phyloP scores from a whole-genome alignment of 2,113 vertebrate genomes.

The Rhodinocichla rosea region DNA sequence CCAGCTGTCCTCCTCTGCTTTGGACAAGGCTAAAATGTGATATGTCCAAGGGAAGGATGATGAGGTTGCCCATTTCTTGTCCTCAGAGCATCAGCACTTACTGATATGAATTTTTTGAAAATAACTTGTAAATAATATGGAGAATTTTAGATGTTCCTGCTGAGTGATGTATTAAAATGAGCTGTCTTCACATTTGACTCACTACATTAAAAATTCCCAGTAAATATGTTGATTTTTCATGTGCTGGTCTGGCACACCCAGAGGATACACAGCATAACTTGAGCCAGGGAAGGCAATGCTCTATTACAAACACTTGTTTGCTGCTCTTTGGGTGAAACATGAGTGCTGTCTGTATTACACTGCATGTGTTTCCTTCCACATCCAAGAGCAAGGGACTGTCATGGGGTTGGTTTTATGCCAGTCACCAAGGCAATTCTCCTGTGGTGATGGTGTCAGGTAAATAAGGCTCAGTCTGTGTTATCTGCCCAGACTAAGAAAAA shows the following conservation, averaged over 20 bases:
- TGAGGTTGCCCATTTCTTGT: background rate
- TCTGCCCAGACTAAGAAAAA: background rate
- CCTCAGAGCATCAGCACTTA: background rate
- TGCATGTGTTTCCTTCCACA: background rate
- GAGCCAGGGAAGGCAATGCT: background rate
- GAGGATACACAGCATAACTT: background rate
- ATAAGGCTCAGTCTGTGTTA: background rate
- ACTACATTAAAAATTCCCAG: background rate
- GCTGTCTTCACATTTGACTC: background rate
- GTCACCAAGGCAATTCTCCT: background rate
- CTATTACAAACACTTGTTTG: background rate
- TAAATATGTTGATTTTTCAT: background rate
- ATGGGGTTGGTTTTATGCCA: background rate
- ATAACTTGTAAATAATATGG: background rate
- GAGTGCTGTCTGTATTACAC: background rate
- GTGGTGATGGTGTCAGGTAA: background rate
- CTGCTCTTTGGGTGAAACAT: background rate
- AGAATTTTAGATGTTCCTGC: background rate
- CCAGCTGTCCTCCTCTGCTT: background rate
- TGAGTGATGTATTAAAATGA: background rate
- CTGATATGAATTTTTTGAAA: background rate
- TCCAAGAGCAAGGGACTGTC: background rate
- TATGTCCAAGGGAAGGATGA: accelerated
- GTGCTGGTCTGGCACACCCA: background rate
- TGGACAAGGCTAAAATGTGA: accelerated